Evolutionary conservation across 2,797 vertebrate genomes (phyloP).

Genomic region (Tragelaphus oryx): DNA sequence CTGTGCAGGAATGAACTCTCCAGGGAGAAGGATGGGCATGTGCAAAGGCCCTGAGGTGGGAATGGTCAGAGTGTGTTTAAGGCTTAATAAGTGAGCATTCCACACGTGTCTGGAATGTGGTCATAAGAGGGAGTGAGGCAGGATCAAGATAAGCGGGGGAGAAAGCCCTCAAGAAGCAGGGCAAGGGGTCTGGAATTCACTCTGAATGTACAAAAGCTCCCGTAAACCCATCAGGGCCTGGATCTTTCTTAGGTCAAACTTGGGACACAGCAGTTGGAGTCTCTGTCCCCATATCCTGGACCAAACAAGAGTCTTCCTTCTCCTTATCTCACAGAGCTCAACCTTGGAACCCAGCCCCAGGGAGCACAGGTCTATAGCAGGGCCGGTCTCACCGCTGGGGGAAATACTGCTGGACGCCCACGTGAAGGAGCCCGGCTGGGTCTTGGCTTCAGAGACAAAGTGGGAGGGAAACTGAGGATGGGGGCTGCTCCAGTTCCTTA

Average conservation of each 20-base stretch:
- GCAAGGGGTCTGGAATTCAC: not conserved
- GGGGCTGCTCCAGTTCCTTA: too few species aligned
- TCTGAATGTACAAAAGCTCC: not conserved
- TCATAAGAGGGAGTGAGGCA: not conserved
- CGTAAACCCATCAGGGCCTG: not conserved
- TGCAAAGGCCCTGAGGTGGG: not conserved
- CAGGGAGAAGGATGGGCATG: fast-evolving
- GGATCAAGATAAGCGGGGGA: not conserved
- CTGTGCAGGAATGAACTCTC: not conserved
- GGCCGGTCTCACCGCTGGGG: not conserved
- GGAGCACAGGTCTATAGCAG: not conserved
- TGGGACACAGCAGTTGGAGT: fast-evolving
- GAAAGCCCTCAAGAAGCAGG: not conserved
- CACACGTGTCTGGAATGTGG: fast-evolving
- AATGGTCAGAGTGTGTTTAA: not conserved
- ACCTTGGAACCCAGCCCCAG: not conserved
- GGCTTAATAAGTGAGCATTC: not conserved
- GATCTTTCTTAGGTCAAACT: not conserved
- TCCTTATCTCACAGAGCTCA: not conserved
- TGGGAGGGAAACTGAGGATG: fast-evolving
- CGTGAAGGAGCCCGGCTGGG: not conserved
- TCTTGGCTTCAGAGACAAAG: not conserved
- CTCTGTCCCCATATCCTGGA: not conserved
- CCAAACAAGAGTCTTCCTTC: not conserved
- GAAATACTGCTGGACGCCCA: fast-evolving